phyloP scores from a whole-genome alignment of 2,797 vertebrate species.

The Mormyrus hasselquistii region DNA sequence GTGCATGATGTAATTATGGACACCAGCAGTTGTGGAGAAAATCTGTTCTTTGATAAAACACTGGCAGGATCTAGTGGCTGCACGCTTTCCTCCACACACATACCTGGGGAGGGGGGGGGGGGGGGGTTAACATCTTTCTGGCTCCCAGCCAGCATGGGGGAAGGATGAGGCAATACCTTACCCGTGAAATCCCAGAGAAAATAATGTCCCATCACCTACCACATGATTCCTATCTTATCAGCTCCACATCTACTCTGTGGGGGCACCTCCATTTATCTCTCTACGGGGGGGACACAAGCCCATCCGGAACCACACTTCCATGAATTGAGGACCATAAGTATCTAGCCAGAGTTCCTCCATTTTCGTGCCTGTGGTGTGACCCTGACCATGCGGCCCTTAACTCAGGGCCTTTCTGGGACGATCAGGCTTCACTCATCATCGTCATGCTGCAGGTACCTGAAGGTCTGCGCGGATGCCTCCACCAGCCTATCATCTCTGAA shows the following conservation, averaged over 20 bases:
- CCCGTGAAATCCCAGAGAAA: background rate
- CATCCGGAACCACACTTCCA: background rate
- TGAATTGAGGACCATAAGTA: background rate
- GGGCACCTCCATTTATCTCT: background rate
- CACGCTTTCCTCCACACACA: conserved; percentile 19
- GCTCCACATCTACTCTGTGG: background rate
- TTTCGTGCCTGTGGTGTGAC: background rate
- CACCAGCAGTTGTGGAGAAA: background rate
- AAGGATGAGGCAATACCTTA: background rate
- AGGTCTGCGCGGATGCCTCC: background rate
- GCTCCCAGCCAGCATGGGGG: background rate
- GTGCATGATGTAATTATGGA: conserved; percentile 23
- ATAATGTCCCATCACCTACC: background rate
- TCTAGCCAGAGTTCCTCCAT: background rate
- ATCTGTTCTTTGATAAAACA: conserved; percentile 38
- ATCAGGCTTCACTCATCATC: background rate
- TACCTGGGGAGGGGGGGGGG: no score
- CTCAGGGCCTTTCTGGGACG: background rate
- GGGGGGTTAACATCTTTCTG: background rate
- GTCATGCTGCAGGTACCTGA: background rate
- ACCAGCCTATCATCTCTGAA: background rate
- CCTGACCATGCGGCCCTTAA: background rate
- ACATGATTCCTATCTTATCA: conserved; percentile 9
- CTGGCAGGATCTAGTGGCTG: conserved; percentile 43
- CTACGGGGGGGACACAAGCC: background rate